Base-by-base conservation (phyloP, 2,113 vertebrate species). In the Cisticola juncidis region DNA sequence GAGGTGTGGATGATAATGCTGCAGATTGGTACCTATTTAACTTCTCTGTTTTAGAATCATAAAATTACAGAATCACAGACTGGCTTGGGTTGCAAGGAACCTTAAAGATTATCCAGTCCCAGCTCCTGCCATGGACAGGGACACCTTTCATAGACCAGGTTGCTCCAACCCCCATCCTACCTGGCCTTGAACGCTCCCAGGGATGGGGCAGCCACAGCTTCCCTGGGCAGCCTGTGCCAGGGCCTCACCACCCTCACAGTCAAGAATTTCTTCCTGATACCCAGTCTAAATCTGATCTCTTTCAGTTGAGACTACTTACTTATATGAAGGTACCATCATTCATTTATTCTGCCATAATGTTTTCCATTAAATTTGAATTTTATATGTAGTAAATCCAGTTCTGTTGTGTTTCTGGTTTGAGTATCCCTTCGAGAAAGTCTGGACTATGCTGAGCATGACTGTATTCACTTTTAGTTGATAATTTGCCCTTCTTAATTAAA, bases 161-260 rank as follows among this genome's bases (percentile, higher is more conserved):
- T 69, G 12, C 21, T 61, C 25, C 5, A 31, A 40, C 20, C 16
- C 13, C 20, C 0, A 0, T 47, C 47, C 53, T 3, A 1, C 14
- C 47, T 82, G n/a, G 4, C 6, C n/a, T 61, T 53, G 70, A 2
- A 9, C 2, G 1, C 9, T 54, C 2, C 9, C 21, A 48, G 21
- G 25, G n/a, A 15, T 26, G 21, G 13, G 6, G 14, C 70, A 68
- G 5, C 38, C 20, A 35, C 69, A 47, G n/a, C 38, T 35, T 31
- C 29, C 31, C 24, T 60, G 61, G 20, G 20, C 29, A 54, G 0
- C 24, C 29, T 42, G 17, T 54, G 29, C 25, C 79, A 48, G 8
- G 29, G 25, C n/a, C 14, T 76, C 29, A 9, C 5, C 47, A 22
- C 14, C 3, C 14, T 61, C 54, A 54, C 17, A 19, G 40, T 1